phyloP scores from a whole-genome alignment of 2,113 vertebrate species.

The Irena cyanogastra region DNA sequence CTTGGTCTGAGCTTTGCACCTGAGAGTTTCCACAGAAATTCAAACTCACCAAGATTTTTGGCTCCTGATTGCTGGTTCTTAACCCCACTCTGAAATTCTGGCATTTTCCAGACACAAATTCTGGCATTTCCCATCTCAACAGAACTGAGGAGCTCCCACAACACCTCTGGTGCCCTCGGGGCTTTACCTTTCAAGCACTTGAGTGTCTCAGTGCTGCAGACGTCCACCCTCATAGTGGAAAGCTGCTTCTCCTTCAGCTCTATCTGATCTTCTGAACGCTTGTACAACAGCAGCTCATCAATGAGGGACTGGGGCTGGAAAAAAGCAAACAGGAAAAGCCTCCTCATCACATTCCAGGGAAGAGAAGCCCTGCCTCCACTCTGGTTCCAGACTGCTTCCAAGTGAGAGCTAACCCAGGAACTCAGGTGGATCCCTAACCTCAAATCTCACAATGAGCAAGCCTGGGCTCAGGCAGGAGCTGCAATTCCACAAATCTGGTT shows the following conservation, averaged over 20 bases:
- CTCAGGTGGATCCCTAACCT: accelerated
- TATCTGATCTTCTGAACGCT: slow-evolving; percentile 84
- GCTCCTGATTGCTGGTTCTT: neutral
- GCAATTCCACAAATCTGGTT: neutral
- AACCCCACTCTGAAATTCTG: neutral
- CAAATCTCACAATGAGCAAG: neutral
- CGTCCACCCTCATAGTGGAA: slow-evolving; percentile 86
- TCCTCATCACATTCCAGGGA: neutral
- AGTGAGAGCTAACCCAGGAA: neutral
- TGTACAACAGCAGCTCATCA: slow-evolving; percentile 82
- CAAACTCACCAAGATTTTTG: neutral
- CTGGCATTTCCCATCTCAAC: neutral
- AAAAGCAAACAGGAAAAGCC: neutral
- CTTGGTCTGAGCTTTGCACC: neutral
- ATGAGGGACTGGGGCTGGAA: slow-evolving; percentile 87
- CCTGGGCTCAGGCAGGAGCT: neutral
- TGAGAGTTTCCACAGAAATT: neutral
- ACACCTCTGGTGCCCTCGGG: accelerated
- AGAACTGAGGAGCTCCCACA: neutral
- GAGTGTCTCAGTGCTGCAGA: slow-evolving; percentile 92
- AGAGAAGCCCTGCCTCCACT: neutral
- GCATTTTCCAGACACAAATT: neutral
- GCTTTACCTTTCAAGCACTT: slow-evolving; percentile 92
- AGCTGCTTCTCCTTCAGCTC: slow-evolving; percentile 94
- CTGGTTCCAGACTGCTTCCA: accelerated